phyloP scores from a whole-genome alignment of 2,888 invertebrate species.

The Caenorhabditis becei region DNA sequence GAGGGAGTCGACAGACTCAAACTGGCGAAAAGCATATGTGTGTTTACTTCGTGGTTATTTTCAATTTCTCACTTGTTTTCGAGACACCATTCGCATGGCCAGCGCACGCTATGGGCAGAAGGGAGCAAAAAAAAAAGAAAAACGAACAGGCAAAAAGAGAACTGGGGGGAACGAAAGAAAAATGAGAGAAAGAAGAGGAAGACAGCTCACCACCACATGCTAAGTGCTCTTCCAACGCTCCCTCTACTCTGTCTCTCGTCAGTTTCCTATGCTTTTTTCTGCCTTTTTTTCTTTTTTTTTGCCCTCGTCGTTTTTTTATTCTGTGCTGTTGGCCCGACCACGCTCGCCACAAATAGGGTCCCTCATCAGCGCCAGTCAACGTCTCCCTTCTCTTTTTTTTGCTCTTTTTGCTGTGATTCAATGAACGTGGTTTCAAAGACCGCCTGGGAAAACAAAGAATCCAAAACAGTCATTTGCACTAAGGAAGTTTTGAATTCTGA shows the following conservation, averaged over 20 bases:
- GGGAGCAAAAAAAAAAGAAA: constrained; percentile 43
- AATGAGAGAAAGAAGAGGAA: constrained; percentile 4
- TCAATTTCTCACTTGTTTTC: constrained; percentile 33
- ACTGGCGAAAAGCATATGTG: constrained; percentile 10
- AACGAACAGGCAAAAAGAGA: constrained; percentile 51
- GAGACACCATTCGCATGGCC: constrained; percentile 12
- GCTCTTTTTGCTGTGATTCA: not conserved
- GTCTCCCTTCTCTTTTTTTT: constrained; percentile 30
- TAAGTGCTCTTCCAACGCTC: constrained; percentile 28
- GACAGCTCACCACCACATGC: constrained; percentile 42
- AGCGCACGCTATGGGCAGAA: constrained; percentile 14
- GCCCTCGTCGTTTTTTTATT: constrained; percentile 33
- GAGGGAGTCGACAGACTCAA: too few species aligned
- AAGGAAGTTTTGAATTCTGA: too few species aligned
- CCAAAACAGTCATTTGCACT: too few species aligned
- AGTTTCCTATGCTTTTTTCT: constrained; percentile 2
- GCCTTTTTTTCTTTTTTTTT: constrained; percentile 12
- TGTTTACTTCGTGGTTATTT: constrained; percentile 41
- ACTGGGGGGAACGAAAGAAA: not conserved
- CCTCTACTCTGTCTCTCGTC: constrained; percentile 7
- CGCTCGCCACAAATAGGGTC: constrained; percentile 48
- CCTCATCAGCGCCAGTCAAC: constrained; percentile 42
- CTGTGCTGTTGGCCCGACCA: constrained; percentile 37
- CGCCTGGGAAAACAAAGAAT: not conserved
- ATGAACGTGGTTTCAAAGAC: constrained; percentile 48